Evolutionary conservation across 2,888 invertebrate species (phyloP), one percentile per base, ranked within the genome.

Genomic region (Trisateles emortualis): DNA sequence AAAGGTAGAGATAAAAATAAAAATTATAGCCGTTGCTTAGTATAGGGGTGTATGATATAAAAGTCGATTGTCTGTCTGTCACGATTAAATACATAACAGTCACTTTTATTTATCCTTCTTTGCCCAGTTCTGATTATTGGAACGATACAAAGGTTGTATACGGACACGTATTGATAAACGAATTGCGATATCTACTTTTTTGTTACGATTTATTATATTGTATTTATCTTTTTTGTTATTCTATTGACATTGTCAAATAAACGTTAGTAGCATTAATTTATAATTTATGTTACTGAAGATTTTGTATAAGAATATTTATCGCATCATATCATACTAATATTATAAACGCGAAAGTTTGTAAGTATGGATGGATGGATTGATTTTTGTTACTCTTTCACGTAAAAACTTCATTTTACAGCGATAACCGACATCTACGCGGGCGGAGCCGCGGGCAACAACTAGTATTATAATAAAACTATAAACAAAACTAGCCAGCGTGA

Each of bases 11-110:
- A 57, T 57, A 38, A 45, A 67, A 53, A 13, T 39, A 48, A n/a
- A 48, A 52, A 53, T 56, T 55, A 51, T 47, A 35, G 32, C 41
- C 42, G 52, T 51, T 46, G 38, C 51, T 52, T 51, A 5, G 14
- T 47, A 53, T 57, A 52, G 40, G 49, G 46, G 59, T 14, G 22
- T 2, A 45, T 43, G 3, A 57, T 57, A 42, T 19, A 11, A 50
- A 52, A 40, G 32, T 52, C 24, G 44, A 54, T 45, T 56, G 45
- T 52, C 11, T 35, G 38, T 41, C 29, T 43, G 35, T 43, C 16
- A 24, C 43, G 17, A 6, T 32, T 39, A 10, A 29, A 49, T 51
- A 41, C 49, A 24, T 50, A 24, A 35, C 35, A 41, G 45, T 2
- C 9, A 16, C 5, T 33, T 43, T 41, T 30, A 11, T 57, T n/a